These are phyloP conservation scores for Dryobota labecula DNA, from an alignment of 2,888 invertebrate species.

Conservation along the genomic window DNA sequence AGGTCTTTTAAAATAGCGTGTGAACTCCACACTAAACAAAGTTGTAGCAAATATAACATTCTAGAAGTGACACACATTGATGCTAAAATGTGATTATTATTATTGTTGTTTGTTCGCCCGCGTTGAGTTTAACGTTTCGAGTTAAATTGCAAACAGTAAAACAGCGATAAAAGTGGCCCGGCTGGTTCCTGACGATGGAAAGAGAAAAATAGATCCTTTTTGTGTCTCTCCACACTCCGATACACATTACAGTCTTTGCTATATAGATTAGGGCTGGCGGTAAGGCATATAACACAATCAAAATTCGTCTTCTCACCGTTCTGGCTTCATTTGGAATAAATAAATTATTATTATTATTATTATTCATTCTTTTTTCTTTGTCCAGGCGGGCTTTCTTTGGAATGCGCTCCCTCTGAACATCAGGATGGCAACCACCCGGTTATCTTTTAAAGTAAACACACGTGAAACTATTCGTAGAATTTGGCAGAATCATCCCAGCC, in stretches of 20 bases:
- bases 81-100: slow-evolving; percentile 77
- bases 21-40: slow-evolving; percentile 27
- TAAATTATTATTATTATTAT: no score
- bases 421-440: no score
- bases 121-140: slow-evolving; percentile 82
- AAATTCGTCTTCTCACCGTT: no score
- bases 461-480: no score
- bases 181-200: slow-evolving; percentile 77
- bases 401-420: no score
- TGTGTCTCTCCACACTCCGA: slow-evolving; percentile 60
- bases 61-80: slow-evolving; percentile 69
- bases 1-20: no score
- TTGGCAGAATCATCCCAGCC: no score
- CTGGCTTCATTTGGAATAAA: no score
- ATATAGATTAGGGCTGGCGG: slow-evolving; percentile 56
- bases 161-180: slow-evolving; percentile 84
- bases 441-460: no score
- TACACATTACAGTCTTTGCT: slow-evolving; percentile 59
- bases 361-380: no score
- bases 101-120: slow-evolving; percentile 79
- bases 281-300: no score
- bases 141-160: slow-evolving; percentile 88
- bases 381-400: no score
- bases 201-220: slow-evolving; percentile 73
- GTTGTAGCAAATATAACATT: slow-evolving; percentile 45